Evolutionary conservation across 2,888 invertebrate genomes (phyloP), one percentile per base, ranked within the genome.

Genomic region (Chamaedrilus cognettii): DNA sequence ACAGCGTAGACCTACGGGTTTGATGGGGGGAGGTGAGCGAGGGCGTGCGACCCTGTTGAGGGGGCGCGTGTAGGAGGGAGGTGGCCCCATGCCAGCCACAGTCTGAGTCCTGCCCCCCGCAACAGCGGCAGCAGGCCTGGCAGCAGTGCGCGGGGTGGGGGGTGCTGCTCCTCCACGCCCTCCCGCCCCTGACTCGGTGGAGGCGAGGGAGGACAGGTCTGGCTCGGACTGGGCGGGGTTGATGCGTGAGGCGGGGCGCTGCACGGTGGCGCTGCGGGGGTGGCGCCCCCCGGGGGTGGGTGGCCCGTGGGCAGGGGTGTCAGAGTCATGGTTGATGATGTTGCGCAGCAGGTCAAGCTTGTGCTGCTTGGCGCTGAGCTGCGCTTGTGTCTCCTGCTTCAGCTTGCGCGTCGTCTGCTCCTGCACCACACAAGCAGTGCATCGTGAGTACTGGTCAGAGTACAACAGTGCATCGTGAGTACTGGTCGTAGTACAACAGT

Each of bases 321-420:
- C 71, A 32, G 65, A 64, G 62, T 66, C 66, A 5, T 68, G 62
- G 15, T 72, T 78, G 23, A 82, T 72, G 33, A 83, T 80, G 65
- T 78, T 77, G 31, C 76, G 77, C 67, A 83, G 72, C 71, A 79
- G 72, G 58, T 77, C 77, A 62, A 82, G 69, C 61, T 79, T 82
- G 42, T 78, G 77, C 57, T 82, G 78, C 64, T 79, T 78, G 61
- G 78, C 76, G 58, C 73, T 72, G 33, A 82, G 70, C 56, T 76
- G 75, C 3, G 74, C 74, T n/a, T 72, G 74, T 30, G 75, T 73
- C 57, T 81, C 77, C 5, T 71, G 68, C 26, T 79, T 77, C 67
- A 77, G 74, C 68, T 78, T 78, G 23, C 75, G 71, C 50, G 72
- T 75, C 34, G 79, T 77, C 64, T 77, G 74, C 61, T 78, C 79